A percentile compares a stretch with the other conserved stretches of the same genome.
Evolutionary conservation across 2,113 vertebrate species (phyloP).

Genomic region (Pseudonaja textilis): DNA sequence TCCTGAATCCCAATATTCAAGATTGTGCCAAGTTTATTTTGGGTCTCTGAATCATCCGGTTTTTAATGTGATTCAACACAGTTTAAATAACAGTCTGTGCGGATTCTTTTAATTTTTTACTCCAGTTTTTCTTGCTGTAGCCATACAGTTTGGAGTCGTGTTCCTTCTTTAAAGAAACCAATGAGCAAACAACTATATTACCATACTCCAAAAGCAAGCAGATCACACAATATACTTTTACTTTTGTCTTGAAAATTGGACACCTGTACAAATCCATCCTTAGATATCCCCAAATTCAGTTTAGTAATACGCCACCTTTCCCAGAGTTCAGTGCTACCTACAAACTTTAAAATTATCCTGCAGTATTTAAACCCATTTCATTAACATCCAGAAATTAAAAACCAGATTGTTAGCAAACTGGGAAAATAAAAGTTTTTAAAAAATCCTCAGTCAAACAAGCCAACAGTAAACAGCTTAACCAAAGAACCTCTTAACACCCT

Average conservation of each 20-base stretch:
- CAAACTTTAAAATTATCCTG: neutral
- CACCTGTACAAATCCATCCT: neutral
- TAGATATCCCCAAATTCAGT: neutral
- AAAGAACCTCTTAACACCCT: no score
- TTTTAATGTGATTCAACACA: neutral
- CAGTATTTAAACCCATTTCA: neutral
- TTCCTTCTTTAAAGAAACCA: neutral
- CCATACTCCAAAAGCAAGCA: neutral
- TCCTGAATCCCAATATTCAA: neutral
- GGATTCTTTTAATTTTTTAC: neutral
- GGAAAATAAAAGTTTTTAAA: neutral
- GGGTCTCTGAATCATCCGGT: neutral
- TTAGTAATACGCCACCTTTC: neutral
- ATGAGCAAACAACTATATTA: neutral
- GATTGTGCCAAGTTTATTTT: neutral
- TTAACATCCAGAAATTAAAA: neutral
- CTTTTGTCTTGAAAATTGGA: neutral
- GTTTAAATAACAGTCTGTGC: neutral
- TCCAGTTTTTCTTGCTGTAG: neutral
- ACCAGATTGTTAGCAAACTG: neutral
- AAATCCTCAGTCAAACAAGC: neutral
- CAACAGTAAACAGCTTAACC: neutral
- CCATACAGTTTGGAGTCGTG: neutral
- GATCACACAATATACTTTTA: neutral
- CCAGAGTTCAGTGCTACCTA: neutral